phyloP scores from a whole-genome alignment of 2,113 vertebrate genomes.

The Geococcyx californianus region DNA sequence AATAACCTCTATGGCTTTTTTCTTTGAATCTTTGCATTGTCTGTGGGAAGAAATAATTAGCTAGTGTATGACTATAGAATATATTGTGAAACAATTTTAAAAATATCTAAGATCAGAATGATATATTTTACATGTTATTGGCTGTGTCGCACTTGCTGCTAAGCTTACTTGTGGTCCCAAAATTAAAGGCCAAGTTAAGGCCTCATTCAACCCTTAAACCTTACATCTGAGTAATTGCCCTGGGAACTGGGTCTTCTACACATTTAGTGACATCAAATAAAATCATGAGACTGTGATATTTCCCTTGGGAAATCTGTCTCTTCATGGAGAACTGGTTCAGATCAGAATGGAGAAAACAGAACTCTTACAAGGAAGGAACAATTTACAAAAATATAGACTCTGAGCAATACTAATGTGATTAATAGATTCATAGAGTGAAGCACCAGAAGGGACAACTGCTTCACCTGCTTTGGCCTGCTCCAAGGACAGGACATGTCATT shows the following conservation, averaged over 20 bases:
- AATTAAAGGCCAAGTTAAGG: slow-evolving; percentile 4
- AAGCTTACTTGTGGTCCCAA: neutral
- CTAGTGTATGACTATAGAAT: neutral
- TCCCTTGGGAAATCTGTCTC: neutral
- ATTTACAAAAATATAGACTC: neutral
- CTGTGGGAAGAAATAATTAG: neutral
- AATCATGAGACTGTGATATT: neutral
- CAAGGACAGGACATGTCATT: neutral
- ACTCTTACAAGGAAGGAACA: neutral
- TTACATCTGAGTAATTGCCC: neutral
- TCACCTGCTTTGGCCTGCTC: neutral
- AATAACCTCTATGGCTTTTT: neutral
- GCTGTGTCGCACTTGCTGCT: neutral
- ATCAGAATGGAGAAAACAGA: neutral
- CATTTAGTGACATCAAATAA: neutral
- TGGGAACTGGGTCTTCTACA: neutral
- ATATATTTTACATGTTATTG: neutral
- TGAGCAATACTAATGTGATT: neutral
- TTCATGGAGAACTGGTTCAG: neutral
- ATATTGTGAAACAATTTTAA: neutral
- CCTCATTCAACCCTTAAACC: neutral
- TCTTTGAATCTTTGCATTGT: neutral
- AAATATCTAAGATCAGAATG: neutral
- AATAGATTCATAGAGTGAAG: neutral
- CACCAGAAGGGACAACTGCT: neutral